Conservation (phyloP, 2,113 vertebrate species). For the Neoarius graeffei region DNA sequence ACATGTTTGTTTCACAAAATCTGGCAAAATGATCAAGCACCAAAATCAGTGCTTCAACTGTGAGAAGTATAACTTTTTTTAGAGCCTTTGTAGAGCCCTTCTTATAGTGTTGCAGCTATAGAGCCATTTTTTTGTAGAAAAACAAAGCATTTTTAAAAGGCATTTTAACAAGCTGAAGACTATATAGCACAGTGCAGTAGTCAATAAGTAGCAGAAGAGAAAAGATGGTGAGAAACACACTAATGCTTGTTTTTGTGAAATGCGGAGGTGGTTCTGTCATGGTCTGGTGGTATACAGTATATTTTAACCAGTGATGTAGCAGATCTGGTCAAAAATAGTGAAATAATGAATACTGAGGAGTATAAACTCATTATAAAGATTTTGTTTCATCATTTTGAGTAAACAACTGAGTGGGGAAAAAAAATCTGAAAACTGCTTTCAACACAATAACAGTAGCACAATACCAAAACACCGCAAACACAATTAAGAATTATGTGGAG, state of each 20-base stretch:
- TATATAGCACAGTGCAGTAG: background rate
- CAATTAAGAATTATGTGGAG: background rate
- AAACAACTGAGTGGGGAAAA: background rate
- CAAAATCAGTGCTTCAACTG: background rate
- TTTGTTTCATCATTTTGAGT: background rate
- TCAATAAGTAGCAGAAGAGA: background rate
- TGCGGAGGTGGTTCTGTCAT: constrained; percentile 1
- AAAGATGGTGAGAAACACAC: background rate
- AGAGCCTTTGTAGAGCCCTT: background rate
- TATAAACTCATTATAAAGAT: background rate
- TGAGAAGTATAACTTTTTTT: background rate
- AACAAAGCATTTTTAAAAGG: background rate
- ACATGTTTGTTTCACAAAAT: background rate
- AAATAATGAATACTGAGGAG: constrained; percentile 2
- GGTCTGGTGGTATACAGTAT: background rate
- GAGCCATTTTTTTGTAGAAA: background rate
- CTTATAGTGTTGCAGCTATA: background rate
- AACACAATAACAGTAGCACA: background rate
- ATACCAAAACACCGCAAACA: background rate
- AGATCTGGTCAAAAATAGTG: constrained; percentile 14
- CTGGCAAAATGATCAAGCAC: background rate
- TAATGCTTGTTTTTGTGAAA: background rate
- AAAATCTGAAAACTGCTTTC: background rate
- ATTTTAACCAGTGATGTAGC: constrained; percentile 9
- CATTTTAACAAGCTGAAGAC: background rate